Conservation (phyloP, 2,888 invertebrate genomes). For the Molorchus minor region DNA sequence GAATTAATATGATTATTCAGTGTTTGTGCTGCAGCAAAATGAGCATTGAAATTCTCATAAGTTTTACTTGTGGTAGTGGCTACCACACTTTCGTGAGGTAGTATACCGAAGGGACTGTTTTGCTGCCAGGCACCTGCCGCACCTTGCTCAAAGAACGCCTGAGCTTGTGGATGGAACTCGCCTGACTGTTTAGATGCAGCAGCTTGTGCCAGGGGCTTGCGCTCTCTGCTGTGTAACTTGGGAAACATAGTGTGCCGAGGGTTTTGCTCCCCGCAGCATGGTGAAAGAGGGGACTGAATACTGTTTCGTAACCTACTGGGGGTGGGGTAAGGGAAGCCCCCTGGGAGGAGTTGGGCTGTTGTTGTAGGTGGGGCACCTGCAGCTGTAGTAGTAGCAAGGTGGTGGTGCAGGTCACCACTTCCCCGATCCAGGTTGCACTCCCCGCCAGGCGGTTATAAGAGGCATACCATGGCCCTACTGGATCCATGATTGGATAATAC, state of each 20-base stretch:
- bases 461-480: constrained; percentile 88
- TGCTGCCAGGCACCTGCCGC: constrained; percentile 76
- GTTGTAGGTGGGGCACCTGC: constrained; percentile 70
- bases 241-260: constrained; percentile 64
- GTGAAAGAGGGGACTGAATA: constrained; percentile 84
- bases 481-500: constrained; percentile 73
- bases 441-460: constrained; percentile 84
- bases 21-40: constrained; percentile 72
- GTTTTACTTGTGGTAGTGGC: constrained; percentile 66
- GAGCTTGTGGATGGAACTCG: constrained; percentile 67
- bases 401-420: constrained; percentile 74
- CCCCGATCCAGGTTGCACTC: constrained; percentile 69
- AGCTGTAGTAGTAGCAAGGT: constrained; percentile 65
- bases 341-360: constrained; percentile 74
- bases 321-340: constrained; percentile 79
- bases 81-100: constrained; percentile 81
- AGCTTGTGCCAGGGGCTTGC: constrained; percentile 63
- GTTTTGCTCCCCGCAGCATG: constrained; percentile 72
- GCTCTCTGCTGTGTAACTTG: constrained; percentile 73
- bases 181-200: constrained; percentile 55
- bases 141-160: constrained; percentile 75
- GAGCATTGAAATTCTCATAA: constrained; percentile 77
- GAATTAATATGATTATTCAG: constrained; percentile 73
- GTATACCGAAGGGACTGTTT: constrained; percentile 81
- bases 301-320: constrained; percentile 81